A percentile compares a stretch with the other conserved stretches of the same genome.
phyloP scores from a whole-genome alignment of 2,113 vertebrate species.

The Ursus arctos region DNA sequence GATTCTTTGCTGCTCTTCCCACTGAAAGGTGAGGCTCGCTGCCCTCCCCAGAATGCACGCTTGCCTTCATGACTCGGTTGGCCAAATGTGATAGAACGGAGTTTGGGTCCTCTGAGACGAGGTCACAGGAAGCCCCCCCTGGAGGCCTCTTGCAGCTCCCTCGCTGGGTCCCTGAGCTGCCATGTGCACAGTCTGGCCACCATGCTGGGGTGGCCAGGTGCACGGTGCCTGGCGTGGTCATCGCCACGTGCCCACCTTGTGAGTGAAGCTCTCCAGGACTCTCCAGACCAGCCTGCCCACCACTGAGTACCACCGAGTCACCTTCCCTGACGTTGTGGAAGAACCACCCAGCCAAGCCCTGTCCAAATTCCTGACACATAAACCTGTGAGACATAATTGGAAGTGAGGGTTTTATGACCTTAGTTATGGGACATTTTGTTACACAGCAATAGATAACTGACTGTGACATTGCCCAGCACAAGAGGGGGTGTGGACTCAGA shows the following conservation, averaged over 20 bases:
- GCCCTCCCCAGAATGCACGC: not conserved
- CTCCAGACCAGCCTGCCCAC: not conserved
- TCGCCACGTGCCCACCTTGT: rapidly evolving
- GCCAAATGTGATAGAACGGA: not conserved
- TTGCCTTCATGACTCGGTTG: not conserved
- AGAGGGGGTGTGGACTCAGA: not conserved
- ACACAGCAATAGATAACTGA: rapidly evolving
- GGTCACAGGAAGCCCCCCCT: not conserved
- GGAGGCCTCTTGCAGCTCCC: rapidly evolving
- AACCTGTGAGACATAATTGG: not conserved
- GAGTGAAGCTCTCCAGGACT: not conserved
- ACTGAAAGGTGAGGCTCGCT: rapidly evolving
- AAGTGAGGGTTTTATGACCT: not conserved
- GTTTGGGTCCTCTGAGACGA: too few relatives aligned
- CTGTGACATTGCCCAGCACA: rapidly evolving
- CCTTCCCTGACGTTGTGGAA: rapidly evolving
- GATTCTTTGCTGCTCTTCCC: not conserved
- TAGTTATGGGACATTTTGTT: not conserved
- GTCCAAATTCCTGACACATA: not conserved
- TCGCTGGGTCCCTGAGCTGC: not conserved
- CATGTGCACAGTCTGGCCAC: too few relatives aligned
- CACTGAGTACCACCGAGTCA: rapidly evolving
- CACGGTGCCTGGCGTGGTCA: not conserved
- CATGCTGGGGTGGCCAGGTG: rapidly evolving
- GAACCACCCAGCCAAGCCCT: not conserved